These are phyloP conservation scores for Rhingia campestris DNA, from an alignment of 2,888 invertebrate genomes.

Conservation along the genomic window DNA sequence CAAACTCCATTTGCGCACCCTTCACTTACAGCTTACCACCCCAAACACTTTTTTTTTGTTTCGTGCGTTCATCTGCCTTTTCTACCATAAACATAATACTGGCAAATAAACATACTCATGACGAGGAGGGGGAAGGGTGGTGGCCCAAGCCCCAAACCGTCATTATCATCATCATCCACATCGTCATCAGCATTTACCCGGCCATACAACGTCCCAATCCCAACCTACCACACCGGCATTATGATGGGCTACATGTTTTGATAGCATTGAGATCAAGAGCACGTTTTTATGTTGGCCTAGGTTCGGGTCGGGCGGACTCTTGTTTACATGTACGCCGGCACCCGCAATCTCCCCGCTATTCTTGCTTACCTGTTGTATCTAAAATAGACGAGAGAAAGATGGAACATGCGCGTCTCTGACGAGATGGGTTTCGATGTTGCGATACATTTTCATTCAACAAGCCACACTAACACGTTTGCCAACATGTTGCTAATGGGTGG, in stretches of 20 bases:
- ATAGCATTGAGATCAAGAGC: constrained; percentile 73
- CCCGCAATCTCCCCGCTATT: neutral
- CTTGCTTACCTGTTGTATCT: constrained; percentile 65
- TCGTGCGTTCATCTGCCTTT: constrained; percentile 7
- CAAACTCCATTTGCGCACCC: neutral
- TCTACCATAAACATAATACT: constrained; percentile 48
- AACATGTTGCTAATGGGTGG: constrained; percentile 49
- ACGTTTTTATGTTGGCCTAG: constrained; percentile 74
- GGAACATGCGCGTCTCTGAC: constrained; percentile 47
- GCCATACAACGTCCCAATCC: constrained; percentile 13
- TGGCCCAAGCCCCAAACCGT: constrained; percentile 7
- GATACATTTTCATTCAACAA: constrained; percentile 56
- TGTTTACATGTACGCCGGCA: constrained; percentile 62
- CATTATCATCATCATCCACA: constrained; percentile 29
- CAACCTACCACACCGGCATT: constrained; percentile 61
- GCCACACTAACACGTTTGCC: constrained; percentile 8
- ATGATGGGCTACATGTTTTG: constrained; percentile 73
- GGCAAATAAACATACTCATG: constrained; percentile 54
- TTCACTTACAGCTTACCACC: neutral
- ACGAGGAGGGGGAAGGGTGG: neutral
- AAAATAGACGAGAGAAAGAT: constrained; percentile 18
- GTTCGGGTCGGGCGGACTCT: constrained; percentile 71
- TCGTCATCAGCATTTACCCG: constrained; percentile 11
- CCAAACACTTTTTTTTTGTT: constrained; percentile 22
- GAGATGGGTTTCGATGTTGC: constrained; percentile 25